Evolutionary conservation across 2,113 vertebrate species (phyloP).

Genomic region (Cyprinodon variegatus): DNA sequence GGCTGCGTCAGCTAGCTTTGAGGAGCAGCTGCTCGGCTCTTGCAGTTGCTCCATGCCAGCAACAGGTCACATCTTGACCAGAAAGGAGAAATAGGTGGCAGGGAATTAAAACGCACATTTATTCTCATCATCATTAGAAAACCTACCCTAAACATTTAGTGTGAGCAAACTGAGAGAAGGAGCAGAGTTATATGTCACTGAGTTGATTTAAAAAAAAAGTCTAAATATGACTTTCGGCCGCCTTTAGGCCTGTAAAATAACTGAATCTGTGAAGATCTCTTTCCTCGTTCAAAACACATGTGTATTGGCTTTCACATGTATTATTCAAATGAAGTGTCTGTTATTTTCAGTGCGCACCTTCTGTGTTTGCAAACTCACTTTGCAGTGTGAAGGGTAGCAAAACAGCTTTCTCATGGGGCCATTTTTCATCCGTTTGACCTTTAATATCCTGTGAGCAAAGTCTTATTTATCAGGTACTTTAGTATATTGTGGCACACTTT

Average conservation of each 20-base stretch:
- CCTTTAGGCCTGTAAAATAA: conserved; percentile 28
- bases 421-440: background rate
- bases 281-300: conserved; percentile 2
- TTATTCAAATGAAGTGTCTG: background rate
- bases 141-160: background rate
- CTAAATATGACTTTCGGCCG: background rate
- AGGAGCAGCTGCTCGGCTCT: conserved; percentile 21
- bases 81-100: background rate
- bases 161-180: background rate
- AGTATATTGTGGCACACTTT: background rate
- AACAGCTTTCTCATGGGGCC: background rate
- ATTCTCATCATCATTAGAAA: background rate
- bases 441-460: background rate
- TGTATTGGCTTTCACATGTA: conserved; percentile 16
- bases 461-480: background rate
- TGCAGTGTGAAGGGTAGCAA: background rate
- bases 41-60: conserved; percentile 4
- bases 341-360: background rate
- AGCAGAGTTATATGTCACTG: background rate
- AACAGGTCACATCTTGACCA: conserved; percentile 51
- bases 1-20: conserved; percentile 4
- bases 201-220: background rate
- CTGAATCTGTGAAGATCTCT: conserved; percentile 21
- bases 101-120: background rate
- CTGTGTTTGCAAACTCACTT: background rate